phyloP scores from a whole-genome alignment of 1,140 invertebrate species.

The Achroia grisella region DNA sequence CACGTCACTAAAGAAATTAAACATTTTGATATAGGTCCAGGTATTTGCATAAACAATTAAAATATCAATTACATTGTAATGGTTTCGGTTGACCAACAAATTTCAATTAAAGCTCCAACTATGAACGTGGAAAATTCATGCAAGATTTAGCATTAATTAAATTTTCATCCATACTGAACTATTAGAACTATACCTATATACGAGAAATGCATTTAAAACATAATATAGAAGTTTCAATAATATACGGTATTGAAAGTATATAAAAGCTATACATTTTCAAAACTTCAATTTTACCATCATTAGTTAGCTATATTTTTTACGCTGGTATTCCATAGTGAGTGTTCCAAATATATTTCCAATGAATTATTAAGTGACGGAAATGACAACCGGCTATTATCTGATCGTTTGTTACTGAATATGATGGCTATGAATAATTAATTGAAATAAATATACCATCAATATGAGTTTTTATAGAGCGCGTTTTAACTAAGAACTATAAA shows the following conservation, averaged over 20 bases:
- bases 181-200: too few relatives aligned
- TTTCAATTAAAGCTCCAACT: constrained; percentile 39
- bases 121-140: constrained; percentile 29
- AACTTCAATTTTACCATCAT: too few relatives aligned
- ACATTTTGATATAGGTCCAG: background rate
- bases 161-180: constrained; percentile 15
- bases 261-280: too few relatives aligned
- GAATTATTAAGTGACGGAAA: constrained; percentile 1
- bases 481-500: too few relatives aligned
- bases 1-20: background rate
- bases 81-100: constrained; percentile 31
- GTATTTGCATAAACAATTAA: constrained; percentile 28
- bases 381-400: background rate
- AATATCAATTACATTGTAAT: constrained; percentile 42
- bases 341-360: background rate
- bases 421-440: background rate
- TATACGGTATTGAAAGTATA: too few relatives aligned
- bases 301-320: too few relatives aligned
- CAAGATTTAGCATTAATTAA: constrained; percentile 25
- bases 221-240: too few relatives aligned
- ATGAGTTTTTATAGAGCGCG: too few relatives aligned
- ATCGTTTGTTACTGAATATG: background rate
- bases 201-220: too few relatives aligned
- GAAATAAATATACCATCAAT: too few relatives aligned
- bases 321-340: too few relatives aligned